Percentiles rank a stretch among this genome's conserved stretches.
phyloP scores from a whole-genome alignment of 2,888 invertebrate genomes.

The Dynastes grantii region DNA sequence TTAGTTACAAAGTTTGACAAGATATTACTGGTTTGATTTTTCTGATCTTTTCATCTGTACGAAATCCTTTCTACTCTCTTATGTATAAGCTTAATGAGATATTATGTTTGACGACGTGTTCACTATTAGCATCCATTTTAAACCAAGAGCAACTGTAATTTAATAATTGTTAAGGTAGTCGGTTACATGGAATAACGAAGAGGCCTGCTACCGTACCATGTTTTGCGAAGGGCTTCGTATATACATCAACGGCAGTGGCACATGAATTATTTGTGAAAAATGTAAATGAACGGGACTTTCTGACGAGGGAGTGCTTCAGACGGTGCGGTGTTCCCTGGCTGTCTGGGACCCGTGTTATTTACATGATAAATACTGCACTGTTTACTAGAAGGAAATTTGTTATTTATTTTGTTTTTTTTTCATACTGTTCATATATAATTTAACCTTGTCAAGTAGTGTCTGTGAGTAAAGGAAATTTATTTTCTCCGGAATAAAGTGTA shows the following conservation, averaged over 20 bases:
- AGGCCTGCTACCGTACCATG: neutral
- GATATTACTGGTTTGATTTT: too few relatives aligned
- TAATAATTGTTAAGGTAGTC: conserved; percentile 14
- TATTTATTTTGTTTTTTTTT: conserved; percentile 55
- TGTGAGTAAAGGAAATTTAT: conserved; percentile 35
- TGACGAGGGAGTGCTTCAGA: conserved; percentile 34
- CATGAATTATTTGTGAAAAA: conserved; percentile 44
- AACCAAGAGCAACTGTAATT: neutral
- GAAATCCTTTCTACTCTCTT: neutral
- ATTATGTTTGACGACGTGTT: neutral
- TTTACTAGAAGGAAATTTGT: conserved; percentile 62
- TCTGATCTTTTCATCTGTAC: too few relatives aligned
- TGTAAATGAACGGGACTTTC: conserved; percentile 50
- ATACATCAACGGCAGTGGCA: conserved; percentile 34
- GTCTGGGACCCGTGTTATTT: conserved; percentile 58
- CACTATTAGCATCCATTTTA: neutral
- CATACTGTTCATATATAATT: conserved; percentile 53
- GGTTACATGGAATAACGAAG: conserved; percentile 1
- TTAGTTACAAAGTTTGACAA: too few relatives aligned
- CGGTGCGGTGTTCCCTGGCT: conserved; percentile 45
- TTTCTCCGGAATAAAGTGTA: conserved; percentile 23
- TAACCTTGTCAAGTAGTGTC: conserved; percentile 38
- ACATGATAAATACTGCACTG: conserved; percentile 61
- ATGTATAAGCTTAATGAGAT: neutral
- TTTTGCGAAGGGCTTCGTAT: conserved; percentile 10